Conservation (phyloP, 2,113 vertebrate genomes). For the Nothobranchius furzeri region DNA sequence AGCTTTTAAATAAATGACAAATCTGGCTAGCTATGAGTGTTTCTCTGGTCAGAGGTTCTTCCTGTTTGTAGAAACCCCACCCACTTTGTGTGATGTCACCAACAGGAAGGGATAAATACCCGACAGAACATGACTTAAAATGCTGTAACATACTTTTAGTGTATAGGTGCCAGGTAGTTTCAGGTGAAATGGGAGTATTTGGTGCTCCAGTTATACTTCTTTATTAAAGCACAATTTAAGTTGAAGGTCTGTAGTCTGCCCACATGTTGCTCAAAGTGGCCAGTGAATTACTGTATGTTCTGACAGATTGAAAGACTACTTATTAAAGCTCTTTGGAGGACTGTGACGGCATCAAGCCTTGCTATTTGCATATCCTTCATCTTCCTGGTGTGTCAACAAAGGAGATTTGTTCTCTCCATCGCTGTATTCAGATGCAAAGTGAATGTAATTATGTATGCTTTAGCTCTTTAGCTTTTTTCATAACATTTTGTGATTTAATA, state of each 20-base stretch:
- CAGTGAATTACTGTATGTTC: slow-evolving; percentile 78
- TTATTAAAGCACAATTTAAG: slow-evolving; percentile 24
- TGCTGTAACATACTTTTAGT: neutral
- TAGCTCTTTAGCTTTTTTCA: slow-evolving; percentile 35
- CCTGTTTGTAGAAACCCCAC: too few relatives aligned
- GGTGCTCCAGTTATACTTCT: neutral
- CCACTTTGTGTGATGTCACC: too few relatives aligned
- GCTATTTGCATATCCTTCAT: slow-evolving; percentile 94
- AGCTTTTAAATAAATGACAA: too few relatives aligned
- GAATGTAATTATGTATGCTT: slow-evolving; percentile 69
- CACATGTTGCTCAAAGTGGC: slow-evolving; percentile 82
- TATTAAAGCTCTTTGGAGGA: slow-evolving; percentile 86
- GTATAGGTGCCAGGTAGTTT: neutral
- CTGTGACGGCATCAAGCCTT: slow-evolving; percentile 81
- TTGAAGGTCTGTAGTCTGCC: slow-evolving; percentile 81
- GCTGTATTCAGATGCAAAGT: slow-evolving; percentile 82
- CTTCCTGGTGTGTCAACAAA: slow-evolving; percentile 88
- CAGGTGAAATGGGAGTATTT: neutral
- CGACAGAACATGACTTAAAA: neutral
- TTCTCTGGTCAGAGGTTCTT: too few relatives aligned
- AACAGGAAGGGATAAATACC: neutral
- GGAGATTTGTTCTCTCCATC: slow-evolving; percentile 72
- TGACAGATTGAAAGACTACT: slow-evolving; percentile 92
- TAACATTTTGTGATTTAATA: slow-evolving; percentile 54
- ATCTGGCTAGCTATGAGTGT: too few relatives aligned